Evolutionary conservation across 1,140 invertebrate genomes (phyloP), one percentile per base, ranked within the genome.

Genomic region (Ooceraea biroi): DNA sequence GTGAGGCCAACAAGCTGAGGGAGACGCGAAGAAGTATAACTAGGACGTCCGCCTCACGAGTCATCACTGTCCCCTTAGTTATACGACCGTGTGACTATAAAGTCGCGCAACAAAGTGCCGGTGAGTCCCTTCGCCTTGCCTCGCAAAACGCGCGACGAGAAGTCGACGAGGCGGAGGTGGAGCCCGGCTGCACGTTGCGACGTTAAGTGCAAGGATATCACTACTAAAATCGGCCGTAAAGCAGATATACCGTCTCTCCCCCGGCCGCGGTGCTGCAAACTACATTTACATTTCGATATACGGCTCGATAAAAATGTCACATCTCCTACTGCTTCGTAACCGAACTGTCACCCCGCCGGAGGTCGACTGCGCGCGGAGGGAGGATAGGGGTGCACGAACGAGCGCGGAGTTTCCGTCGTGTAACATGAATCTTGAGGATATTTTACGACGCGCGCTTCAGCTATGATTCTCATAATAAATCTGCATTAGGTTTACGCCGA

Each of bases 251-350:
- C 71, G 66, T 44, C 36, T 36, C 36, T 36, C 7, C 58, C 41
- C 74, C 46, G 72, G 36, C 30, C 71, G 74, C 83, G 82, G 65
- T 52, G 85, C 77, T 77, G 61, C 85, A 86, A 86, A 85, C 87
- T 89, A 86, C 90, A 92, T 92, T 92, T 92, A 92, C 90, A 92
- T 92, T 91, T 89, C 91, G 89, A 91, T 92, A 92, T 91, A 92
- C 82, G 90, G 85, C 88, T 73, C 90, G 91, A 92, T 92, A 92
- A 92, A 92, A 92, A 89, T 90, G 89, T 91, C 91, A 90, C 83
- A 83, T 90, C 85, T 90, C 72, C 66, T 78, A 78, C 74, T 30
- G 74, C 17, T 36, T 58, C 68, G 61, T 46, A 72, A 44, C 19
- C 52, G 58, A 82, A 52, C 61, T 55, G 55, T 87, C 72, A 46